A percentile compares a stretch with the other conserved stretches of the same genome.
Conservation (phyloP, 2,888 invertebrate species). For the Drosophila fungiperda region DNA sequence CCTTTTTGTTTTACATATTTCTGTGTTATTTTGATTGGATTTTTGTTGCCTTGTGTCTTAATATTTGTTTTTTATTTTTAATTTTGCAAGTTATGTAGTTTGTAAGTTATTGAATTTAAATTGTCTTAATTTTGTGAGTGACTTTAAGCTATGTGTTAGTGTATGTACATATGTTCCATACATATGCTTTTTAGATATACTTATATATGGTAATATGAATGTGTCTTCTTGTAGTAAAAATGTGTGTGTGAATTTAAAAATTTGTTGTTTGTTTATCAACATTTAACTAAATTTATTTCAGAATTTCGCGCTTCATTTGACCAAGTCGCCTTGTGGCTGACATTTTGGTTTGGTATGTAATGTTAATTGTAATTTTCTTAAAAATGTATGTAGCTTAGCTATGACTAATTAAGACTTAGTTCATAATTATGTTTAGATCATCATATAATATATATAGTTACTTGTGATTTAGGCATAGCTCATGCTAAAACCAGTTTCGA, state of each 20-base stretch:
- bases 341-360: conserved; percentile 41
- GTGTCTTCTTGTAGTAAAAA: conserved; percentile 45
- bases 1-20: conserved; percentile 3
- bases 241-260: conserved; percentile 65
- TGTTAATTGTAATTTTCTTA: conserved; percentile 43
- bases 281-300: conserved; percentile 82
- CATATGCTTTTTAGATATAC: conserved; percentile 40
- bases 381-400: conserved; percentile 65
- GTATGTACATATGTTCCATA: conserved; percentile 31
- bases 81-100: conserved; percentile 14
- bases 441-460: conserved; percentile 43
- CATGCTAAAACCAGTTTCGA: conserved; percentile 71
- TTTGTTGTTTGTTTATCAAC: conserved; percentile 55
- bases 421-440: conserved; percentile 58
- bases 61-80: conserved; percentile 9
- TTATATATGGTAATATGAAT: conserved; percentile 27
- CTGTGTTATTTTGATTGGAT: conserved; percentile 32
- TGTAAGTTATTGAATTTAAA: conserved; percentile 44
- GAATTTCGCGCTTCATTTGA: conserved; percentile 79
- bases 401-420: conserved; percentile 74
- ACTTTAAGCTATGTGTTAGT: conserved; percentile 23
- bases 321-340: conserved; percentile 52
- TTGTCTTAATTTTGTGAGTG: conserved; percentile 35
- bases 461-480: conserved; percentile 53
- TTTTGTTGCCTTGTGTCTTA: conserved; percentile 15